Evolutionary conservation across 2,797 vertebrate species (phyloP), one percentile per base, ranked within the genome.

Genomic region (Periophthalmus magnuspinnatus): DNA sequence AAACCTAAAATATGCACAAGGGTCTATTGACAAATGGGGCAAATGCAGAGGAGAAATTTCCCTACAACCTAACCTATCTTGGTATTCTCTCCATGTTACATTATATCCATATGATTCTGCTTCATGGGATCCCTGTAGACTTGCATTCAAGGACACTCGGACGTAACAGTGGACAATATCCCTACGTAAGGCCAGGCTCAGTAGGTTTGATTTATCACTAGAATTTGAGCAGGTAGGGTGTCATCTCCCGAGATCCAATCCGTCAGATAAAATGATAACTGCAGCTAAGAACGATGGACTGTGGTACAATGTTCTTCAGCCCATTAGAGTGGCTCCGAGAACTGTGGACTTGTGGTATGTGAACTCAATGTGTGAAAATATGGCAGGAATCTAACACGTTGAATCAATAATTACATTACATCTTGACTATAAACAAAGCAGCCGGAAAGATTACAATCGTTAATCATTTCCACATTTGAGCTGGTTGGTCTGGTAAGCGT

Each of bases 101-200:
- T 14, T n/a, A 32, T 6, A 22, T 22, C 68, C 61, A 56, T 61
- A 34, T 17, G 54, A 1, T 36, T 38, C 54, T 70, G 54, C 45
- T 63, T 69, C 6, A 67, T 56, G 67, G 19, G 8, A 67, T 75
- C 71, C 69, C 65, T 62, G 68, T 74, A 71, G 79, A 75, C 41
- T 63, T 70, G 5, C n/a, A 57, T 74, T 74, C 80, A 87, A 89
- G 83, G 83, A 79, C 80, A 73, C 22, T 1, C 70, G 62, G 81
- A 84, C 79, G 70, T 74, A 75, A 60, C 32, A 68, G 75, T 45
- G 24, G 47, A 66, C 55, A 68, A 70, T 67, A 76, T 71, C 79
- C 60, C 54, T 41, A 70, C 32, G 36, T 0, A 19, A 61, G n/a
- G 60, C 55, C 19, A 0, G 48, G 32, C 55, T 72, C 63, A 67